Evolutionary conservation across 2,113 vertebrate species (phyloP), one percentile per base, ranked within the genome.

Genomic region (Nannobrachium achirus): DNA sequence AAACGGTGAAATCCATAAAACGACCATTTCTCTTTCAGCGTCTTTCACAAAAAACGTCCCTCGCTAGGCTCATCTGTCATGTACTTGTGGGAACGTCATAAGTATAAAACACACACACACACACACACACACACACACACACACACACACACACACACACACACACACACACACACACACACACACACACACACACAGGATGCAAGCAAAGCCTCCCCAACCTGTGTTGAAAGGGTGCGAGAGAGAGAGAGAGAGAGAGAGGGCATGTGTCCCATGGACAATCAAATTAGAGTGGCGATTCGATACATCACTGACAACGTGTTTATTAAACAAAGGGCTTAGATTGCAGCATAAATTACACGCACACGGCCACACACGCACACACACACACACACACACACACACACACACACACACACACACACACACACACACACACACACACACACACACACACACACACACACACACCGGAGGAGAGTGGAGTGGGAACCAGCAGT

Each of bases 281-380:
- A 92, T 91, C 87, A 78, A 79, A 91, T 92, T 86, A 91, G 57
- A 80, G 85, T 49, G 7, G 72, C 63, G 71, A 74, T 75, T 88
- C 84, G 48, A 89, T 91, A 78, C 84, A 91, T 91, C 91, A 91
- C 86, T 91, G 90, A 91, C 91, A 90, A 86, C 89, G 86, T 91
- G 89, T 91, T 92, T 90, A 91, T 91, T 88, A 92, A 91, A 92
- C 91, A 89, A 89, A 89, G 84, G 83, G 85, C 66, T 90, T 86
- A 70, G 59, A 84, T 92, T 89, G 82, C 88, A 82, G 78, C 73
- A 80, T 79, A 71, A 82, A 70, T 69, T 77, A 84, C 83, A 79
- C 16, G 56, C 81, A 82, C 76, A 75, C 61, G 6, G 3, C 3
- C 25, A 33, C 25, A 33, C 25, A 33, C 25, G 6, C 25, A 33